Conservation (phyloP, 2,113 vertebrate species). For the Oenanthe melanoleuca region DNA sequence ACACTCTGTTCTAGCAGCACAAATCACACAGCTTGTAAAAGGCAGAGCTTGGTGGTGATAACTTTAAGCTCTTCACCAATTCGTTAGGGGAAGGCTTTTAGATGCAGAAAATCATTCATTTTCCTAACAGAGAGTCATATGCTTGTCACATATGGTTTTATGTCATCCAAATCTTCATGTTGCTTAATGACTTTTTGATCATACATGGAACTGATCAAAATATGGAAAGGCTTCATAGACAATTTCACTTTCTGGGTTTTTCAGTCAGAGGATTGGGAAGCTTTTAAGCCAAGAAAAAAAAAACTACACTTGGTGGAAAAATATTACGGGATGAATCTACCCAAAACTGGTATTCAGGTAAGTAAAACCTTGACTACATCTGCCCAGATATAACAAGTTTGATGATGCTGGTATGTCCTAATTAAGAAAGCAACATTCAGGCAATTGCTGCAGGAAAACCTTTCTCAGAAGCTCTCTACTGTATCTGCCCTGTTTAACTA, state of each 20-base stretch:
- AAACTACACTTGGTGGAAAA: background rate
- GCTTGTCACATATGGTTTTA: background rate
- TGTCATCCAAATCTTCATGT: rapidly evolving
- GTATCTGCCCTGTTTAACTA: background rate
- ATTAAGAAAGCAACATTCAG: background rate
- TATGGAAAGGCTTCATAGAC: background rate
- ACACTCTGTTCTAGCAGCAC: background rate
- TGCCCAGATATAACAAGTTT: background rate
- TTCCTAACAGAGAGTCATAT: background rate
- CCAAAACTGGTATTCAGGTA: background rate
- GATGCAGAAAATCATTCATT: background rate
- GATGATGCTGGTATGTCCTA: background rate
- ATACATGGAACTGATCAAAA: background rate
- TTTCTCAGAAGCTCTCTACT: background rate
- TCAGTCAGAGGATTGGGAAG: background rate
- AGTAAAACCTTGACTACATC: background rate
- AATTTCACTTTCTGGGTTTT: background rate
- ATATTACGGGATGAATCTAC: background rate
- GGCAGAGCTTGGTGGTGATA: background rate
- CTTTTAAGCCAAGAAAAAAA: background rate
- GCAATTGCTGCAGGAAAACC: background rate
- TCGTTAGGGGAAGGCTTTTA: background rate
- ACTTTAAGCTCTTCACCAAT: background rate
- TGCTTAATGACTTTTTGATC: background rate
- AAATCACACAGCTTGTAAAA: background rate